Conservation (phyloP, 2,113 vertebrate species). For the Zosterops borbonicus region DNA sequence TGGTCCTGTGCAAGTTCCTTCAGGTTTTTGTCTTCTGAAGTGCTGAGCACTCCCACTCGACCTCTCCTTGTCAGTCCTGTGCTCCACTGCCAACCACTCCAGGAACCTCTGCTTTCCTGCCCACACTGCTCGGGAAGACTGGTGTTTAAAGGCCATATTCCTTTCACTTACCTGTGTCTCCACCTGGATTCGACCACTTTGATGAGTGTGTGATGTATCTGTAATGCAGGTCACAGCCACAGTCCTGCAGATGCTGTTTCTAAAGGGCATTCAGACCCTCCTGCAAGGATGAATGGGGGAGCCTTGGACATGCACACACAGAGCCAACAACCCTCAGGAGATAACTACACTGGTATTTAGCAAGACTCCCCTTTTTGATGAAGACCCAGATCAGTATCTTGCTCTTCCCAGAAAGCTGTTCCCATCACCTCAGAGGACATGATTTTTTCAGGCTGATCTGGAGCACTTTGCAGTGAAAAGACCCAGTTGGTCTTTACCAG, state of each 20-base stretch:
- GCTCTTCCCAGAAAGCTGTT: neutral
- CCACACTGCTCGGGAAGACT: neutral
- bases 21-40: neutral
- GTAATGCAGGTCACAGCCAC: neutral
- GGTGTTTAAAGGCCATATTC: neutral
- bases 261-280: neutral
- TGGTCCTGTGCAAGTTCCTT: neutral
- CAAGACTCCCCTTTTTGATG: neutral
- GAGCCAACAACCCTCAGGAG: neutral
- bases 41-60: neutral
- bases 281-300: fast-evolving
- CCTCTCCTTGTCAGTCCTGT: neutral
- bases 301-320: neutral
- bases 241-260: neutral
- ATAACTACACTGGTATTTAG: neutral
- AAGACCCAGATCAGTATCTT: neutral
- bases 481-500: neutral
- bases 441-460: neutral
- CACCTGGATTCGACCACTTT: fast-evolving
- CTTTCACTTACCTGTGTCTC: neutral
- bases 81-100: neutral
- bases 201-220: too few relatives aligned
- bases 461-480: neutral
- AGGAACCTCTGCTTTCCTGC: neutral
- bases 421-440: neutral